Percentiles rank a stretch among this genome's conserved stretches.
Conservation (phyloP, 2,888 invertebrate species). For the Lasioglossum vierecki region DNA sequence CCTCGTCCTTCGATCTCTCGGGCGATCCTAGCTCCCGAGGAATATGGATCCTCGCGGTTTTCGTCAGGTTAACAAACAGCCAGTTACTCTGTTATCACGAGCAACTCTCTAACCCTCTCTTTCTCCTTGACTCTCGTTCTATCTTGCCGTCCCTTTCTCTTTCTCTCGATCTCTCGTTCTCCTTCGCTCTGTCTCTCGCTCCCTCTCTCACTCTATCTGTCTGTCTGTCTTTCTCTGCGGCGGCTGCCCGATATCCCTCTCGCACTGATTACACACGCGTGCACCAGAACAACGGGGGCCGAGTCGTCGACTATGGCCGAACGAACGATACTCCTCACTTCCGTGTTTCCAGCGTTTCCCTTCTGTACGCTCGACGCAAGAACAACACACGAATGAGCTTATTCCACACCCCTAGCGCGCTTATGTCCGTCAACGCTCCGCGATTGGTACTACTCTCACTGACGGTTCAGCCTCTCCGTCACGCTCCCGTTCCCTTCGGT, state of each 20-base stretch:
- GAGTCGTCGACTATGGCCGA: constrained; percentile 39
- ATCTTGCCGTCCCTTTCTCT: background rate
- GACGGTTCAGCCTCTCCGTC: constrained; percentile 52
- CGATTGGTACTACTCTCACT: constrained; percentile 71
- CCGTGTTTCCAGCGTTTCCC: constrained; percentile 48
- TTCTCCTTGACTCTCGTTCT: background rate
- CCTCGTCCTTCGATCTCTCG: constrained; percentile 1
- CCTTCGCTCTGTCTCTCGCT: background rate
- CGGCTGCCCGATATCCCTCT: constrained; percentile 21
- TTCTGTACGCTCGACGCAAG: constrained; percentile 60
- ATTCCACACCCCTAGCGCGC: constrained; percentile 71
- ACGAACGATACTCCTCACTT: constrained; percentile 54
- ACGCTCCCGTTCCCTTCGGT: constrained; percentile 43
- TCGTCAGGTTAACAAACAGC: constrained; percentile 10
- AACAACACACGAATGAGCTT: constrained; percentile 67
- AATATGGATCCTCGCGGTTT: constrained; percentile 1
- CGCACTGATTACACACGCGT: constrained; percentile 58
- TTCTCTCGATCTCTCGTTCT: background rate
- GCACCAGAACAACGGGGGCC: constrained; percentile 37
- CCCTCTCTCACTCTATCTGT: constrained; percentile 1
- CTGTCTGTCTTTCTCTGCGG: background rate
- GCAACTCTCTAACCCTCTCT: background rate
- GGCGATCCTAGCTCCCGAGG: background rate
- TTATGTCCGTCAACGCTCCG: constrained; percentile 68
- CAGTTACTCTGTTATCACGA: constrained; percentile 11